Conservation (phyloP, 2,797 vertebrate genomes). For the Geotrypetes seraphini region DNA sequence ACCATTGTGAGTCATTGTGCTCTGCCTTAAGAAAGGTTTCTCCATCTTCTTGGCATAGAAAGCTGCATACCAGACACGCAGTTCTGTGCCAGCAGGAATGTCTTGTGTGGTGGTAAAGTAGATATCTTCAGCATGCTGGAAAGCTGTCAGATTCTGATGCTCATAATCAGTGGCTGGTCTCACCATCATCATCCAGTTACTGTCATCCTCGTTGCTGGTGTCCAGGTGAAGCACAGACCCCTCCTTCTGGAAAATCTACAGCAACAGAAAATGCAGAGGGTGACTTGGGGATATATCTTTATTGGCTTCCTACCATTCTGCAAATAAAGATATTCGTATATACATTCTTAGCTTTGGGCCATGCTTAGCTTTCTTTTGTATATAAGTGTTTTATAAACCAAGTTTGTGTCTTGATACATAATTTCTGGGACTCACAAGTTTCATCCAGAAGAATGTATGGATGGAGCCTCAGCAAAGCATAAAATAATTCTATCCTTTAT, state of each 20-base stretch:
- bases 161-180: constrained; percentile 71
- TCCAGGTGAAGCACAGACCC: constrained; percentile 75
- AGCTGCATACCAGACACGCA: constrained; percentile 94
- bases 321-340: no score
- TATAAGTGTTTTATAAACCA: no score
- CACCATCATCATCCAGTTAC: constrained; percentile 99
- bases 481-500: no score
- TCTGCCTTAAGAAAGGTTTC: constrained; percentile 73
- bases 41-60: constrained; percentile 98
- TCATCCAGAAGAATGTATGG: no score
- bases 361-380: no score
- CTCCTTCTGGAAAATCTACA: constrained; percentile 85
- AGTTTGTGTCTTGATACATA: no score
- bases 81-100: constrained; percentile 79
- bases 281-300: no score
- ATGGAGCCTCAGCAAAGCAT: no score
- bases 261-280: background rate
- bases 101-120: constrained; percentile 95
- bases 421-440: no score
- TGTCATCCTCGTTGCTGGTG: constrained; percentile 84
- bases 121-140: constrained; percentile 83
- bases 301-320: no score
- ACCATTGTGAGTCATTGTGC: constrained; percentile 47
- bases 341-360: no score
- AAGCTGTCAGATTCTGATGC: constrained; percentile 92